Percentiles rank a stretch among this genome's conserved stretches.
Evolutionary conservation across 2,888 invertebrate species (phyloP).

Genomic region (Eilema griseolum): DNA sequence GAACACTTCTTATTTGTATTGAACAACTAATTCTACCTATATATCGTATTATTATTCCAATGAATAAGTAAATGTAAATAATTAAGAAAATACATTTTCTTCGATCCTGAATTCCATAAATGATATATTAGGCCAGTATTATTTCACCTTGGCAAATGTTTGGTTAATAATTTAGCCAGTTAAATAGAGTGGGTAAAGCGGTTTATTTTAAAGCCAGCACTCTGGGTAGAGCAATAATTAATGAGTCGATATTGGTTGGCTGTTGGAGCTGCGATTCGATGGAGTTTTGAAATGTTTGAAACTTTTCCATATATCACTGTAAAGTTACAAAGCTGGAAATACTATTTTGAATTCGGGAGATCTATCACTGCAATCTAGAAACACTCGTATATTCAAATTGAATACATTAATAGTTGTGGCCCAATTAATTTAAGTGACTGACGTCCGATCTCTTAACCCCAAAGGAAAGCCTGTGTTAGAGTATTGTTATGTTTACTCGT

Average conservation of each 20-base stretch:
- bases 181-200: conserved; percentile 53
- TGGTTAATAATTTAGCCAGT: conserved; percentile 54
- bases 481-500: no score
- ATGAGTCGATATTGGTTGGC: conserved; percentile 65
- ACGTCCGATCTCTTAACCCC: no score
- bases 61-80: neutral
- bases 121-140: conserved; percentile 11
- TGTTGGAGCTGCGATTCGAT: conserved; percentile 35
- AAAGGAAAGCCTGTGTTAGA: no score
- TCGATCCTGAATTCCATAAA: neutral
- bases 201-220: conserved; percentile 66
- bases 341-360: neutral
- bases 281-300: conserved; percentile 7
- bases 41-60: no score
- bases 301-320: neutral
- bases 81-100: neutral
- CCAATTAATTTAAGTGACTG: no score
- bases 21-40: no score
- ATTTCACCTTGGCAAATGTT: conserved; percentile 40
- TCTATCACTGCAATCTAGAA: neutral
- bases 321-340: neutral
- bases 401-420: no score
- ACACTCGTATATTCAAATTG: no score
- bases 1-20: no score
- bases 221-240: conserved; percentile 62